Base-by-base conservation (phyloP, 2,113 vertebrate species). In the Heterochromis multidens region DNA sequence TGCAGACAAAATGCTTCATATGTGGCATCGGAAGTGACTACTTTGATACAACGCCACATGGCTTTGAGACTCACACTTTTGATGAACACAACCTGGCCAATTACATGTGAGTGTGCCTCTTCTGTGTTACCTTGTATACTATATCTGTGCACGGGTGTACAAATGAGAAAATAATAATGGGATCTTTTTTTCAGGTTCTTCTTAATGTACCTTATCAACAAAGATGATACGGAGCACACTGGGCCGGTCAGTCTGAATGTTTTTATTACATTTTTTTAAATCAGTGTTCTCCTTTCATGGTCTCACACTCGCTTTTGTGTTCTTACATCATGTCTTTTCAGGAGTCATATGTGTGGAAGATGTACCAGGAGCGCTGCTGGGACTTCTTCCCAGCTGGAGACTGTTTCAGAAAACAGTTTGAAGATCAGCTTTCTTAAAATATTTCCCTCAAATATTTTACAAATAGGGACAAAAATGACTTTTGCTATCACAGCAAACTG, bases 131-230 rank as follows among this genome's bases (percentile, higher is more conserved):
- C 11, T 54, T 74, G 17, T 14, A 58, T 54, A 65, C 62, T 40
- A 7, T 70, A 11, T 63, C 46, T 59, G 4, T 31, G 5, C 59
- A 49, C 56, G 7, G 11, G 19, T 46, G 27, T 29, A 13, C 11
- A 59, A 27, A 33, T 31, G 19, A 40, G 17, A 25, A 43, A 16
- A 46, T 27, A 62, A 40, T 72, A 65, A 87, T 60, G 52, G 74
- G 33, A 29, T 91, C n/a, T 12, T 57, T 79, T 19, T 86, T 88
- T 6, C 88, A 98, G 98, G 96, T 98, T 98, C 93, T 98, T 98
- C 94, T 90, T 98, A 85, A 98, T 98, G 98, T 98, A 98, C 77
- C 95, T 98, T 9, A 98, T 98, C 88, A 98, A 98, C 91, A 98
- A 98, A 89, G 98, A 98, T 17, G 97, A 98, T 77, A 98, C 98